These are phyloP conservation scores for Tetheella fluctuosa DNA, from an alignment of 2,888 invertebrate genomes.

Conservation along the genomic window DNA sequence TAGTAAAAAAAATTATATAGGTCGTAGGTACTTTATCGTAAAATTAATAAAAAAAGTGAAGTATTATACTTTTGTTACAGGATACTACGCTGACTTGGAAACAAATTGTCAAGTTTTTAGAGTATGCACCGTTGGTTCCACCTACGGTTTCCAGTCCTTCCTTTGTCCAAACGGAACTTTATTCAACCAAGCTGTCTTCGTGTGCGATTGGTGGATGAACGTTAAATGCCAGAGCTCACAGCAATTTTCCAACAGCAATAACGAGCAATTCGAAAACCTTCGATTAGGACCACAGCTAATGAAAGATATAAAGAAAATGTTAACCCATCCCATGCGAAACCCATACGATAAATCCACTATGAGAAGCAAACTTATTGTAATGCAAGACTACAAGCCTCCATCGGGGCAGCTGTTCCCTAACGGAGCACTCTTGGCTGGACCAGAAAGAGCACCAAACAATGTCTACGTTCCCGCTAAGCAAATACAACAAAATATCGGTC, in stretches of 20 bases:
- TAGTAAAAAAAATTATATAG: too few species aligned
- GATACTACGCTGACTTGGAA: constrained; percentile 87
- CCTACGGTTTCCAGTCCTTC: constrained; percentile 84
- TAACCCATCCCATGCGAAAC: constrained; percentile 77
- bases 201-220: constrained; percentile 89
- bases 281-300: constrained; percentile 82
- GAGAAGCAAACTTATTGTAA: constrained; percentile 66
- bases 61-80: constrained; percentile 47
- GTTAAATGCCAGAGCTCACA: constrained; percentile 83
- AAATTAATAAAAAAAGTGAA: background rate
- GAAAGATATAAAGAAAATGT: constrained; percentile 84
- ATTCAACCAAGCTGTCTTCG: constrained; percentile 87
- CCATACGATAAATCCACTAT: constrained; percentile 65
- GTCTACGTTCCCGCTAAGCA: constrained; percentile 65
- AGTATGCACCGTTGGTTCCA: constrained; percentile 85
- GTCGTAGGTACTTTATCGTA: constrained; percentile 3
- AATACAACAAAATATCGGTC: constrained; percentile 51
- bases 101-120: constrained; percentile 87
- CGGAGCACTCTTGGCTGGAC: constrained; percentile 57
- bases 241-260: constrained; percentile 66
- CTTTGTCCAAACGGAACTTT: constrained; percentile 87
- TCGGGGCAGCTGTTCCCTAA: constrained; percentile 69
- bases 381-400: constrained; percentile 78
- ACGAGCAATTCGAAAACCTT: constrained; percentile 74
- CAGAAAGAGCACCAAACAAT: constrained; percentile 60